phyloP scores from a whole-genome alignment of 2,797 vertebrate genomes.

The Helicolenus hilgendorfi region DNA sequence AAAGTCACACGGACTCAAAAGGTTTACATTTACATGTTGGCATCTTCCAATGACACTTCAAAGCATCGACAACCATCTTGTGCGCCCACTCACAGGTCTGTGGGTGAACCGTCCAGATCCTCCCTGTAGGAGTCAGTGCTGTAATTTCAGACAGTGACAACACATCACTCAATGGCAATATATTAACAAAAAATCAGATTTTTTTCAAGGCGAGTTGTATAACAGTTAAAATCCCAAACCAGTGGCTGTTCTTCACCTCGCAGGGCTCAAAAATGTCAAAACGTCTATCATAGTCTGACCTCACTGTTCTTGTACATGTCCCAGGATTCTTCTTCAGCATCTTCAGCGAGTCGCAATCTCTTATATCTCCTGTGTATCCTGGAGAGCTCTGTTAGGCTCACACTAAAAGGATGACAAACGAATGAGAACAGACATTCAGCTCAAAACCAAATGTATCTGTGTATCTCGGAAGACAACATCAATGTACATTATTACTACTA shows the following conservation, averaged over 20 bases:
- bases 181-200: background rate
- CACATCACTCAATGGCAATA: background rate
- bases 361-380: too few relatives aligned
- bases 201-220: background rate
- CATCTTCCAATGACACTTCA: conserved; percentile 89
- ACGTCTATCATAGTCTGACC: too few relatives aligned
- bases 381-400: too few relatives aligned
- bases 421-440: too few relatives aligned
- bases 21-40: conserved; percentile 82
- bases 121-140: conserved; percentile 95
- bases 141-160: conserved; percentile 12
- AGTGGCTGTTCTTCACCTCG: too few relatives aligned
- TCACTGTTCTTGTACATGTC: too few relatives aligned
- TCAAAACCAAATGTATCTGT: background rate
- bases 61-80: conserved; percentile 94
- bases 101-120: conserved; percentile 94
- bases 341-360: too few relatives aligned
- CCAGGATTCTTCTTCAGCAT: too few relatives aligned
- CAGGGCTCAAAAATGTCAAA: too few relatives aligned
- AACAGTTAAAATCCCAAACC: background rate
- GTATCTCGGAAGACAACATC: background rate
- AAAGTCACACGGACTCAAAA: too few relatives aligned
- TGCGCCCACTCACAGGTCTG: conserved; percentile 94
- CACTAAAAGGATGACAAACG: too few relatives aligned
- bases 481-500: background rate